A percentile compares a stretch with the other conserved stretches of the same genome.
Conservation (phyloP, 2,888 invertebrate species). For the Parapristionchus giblindavisi region DNA sequence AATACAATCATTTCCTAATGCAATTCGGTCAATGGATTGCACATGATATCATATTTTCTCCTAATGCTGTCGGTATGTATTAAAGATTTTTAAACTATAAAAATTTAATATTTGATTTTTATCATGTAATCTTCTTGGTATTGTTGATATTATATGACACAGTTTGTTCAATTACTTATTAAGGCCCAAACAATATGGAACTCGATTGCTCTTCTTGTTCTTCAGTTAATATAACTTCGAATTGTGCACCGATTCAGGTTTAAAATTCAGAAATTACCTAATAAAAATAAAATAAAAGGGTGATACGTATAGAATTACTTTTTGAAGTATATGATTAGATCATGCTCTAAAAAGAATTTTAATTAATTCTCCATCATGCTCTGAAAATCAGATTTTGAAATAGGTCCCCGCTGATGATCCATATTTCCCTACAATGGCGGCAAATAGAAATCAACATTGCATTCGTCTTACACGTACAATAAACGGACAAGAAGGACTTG, state of each 20-base stretch:
- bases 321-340: too few species aligned
- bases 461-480: slow-evolving; percentile 17
- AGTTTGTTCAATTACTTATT: too few species aligned
- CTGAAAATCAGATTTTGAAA: not conserved
- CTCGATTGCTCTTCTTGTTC: slow-evolving; percentile 77
- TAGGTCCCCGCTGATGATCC: slow-evolving; percentile 71
- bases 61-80: slow-evolving; percentile 74
- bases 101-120: too few species aligned
- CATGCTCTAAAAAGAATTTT: too few species aligned
- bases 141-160: too few species aligned
- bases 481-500: slow-evolving; percentile 33
- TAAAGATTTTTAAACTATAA: too few species aligned
- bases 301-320: too few species aligned
- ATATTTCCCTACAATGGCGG: slow-evolving; percentile 13
- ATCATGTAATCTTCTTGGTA: too few species aligned
- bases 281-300: too few species aligned
- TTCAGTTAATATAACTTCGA: slow-evolving; percentile 86
- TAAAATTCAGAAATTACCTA: too few species aligned
- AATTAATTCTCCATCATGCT: not conserved
- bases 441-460: not conserved
- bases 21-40: slow-evolving; percentile 91
- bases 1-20: slow-evolving; percentile 76
- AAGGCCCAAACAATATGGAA: slow-evolving; percentile 49
- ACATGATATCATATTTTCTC: slow-evolving; percentile 91
- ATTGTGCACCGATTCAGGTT: slow-evolving; percentile 90